Percentiles rank a stretch among this genome's conserved stretches.
phyloP scores from a whole-genome alignment of 2,888 invertebrate species.

The Clunio marinus region DNA sequence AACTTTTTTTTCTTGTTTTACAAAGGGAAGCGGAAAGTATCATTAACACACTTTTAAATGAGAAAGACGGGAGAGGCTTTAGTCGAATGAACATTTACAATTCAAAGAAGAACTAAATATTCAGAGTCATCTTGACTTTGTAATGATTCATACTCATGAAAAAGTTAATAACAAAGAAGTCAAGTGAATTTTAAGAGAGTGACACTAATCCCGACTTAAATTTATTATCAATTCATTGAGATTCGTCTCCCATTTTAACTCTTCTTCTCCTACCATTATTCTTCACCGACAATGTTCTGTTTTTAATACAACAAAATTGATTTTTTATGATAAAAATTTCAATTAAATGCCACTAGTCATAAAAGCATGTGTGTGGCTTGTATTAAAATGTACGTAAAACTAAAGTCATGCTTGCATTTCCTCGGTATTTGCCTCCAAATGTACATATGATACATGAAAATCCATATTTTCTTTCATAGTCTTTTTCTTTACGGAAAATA shows the following conservation, averaged over 20 bases:
- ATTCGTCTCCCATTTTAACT: neutral
- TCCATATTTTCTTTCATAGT: conserved; percentile 14
- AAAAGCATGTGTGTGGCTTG: no score
- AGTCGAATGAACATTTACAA: no score
- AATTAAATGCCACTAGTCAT: conserved; percentile 14
- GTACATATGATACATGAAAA: conserved; percentile 30
- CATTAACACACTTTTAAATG: no score
- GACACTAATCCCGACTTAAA: neutral
- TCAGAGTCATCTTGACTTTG: no score
- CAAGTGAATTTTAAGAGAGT: neutral
- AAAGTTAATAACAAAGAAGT: no score
- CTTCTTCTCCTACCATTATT: no score
- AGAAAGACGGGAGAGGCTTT: no score
- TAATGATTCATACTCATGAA: neutral
- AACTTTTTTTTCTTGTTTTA: no score
- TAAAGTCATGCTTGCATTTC: neutral
- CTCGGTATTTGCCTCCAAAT: neutral
- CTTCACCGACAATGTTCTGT: no score
- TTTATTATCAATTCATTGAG: neutral
- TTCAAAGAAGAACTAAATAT: no score
- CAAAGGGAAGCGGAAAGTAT: no score
- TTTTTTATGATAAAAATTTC: conserved; percentile 23
- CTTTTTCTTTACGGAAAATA: conserved; percentile 21
- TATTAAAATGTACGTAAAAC: neutral
- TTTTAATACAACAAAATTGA: no score